Conservation (phyloP, 2,888 invertebrate species). For the Apocheima hispidaria region DNA sequence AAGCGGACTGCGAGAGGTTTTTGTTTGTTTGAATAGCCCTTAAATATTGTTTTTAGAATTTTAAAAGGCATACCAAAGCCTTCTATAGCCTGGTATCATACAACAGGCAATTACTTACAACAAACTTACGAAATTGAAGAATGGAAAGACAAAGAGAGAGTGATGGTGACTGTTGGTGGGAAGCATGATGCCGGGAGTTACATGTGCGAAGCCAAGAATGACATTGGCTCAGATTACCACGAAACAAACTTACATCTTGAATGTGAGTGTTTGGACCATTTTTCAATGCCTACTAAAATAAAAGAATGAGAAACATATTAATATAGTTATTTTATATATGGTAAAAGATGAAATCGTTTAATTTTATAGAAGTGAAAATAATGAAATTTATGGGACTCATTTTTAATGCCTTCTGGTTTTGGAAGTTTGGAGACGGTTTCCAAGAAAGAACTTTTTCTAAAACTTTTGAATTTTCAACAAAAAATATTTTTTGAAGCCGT, state of each 20-base stretch:
- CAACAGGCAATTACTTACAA: background rate
- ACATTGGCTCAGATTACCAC: slow-evolving; percentile 11
- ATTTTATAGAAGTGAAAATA: no score
- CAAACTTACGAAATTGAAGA: slow-evolving; percentile 2
- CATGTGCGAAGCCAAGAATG: slow-evolving; percentile 18
- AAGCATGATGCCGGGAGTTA: slow-evolving; percentile 7
- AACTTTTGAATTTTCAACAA: no score
- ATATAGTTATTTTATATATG: no score
- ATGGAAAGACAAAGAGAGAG: slow-evolving; percentile 2
- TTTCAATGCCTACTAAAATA: no score
- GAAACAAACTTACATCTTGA: slow-evolving; percentile 18
- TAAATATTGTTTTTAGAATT: slow-evolving; percentile 23
- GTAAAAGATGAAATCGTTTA: no score
- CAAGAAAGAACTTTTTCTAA: no score
- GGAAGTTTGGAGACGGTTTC: no score
- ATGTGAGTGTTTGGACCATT: slow-evolving; percentile 21
- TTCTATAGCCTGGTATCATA: slow-evolving; percentile 23
- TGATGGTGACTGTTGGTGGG: background rate
- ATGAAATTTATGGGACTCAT: no score
- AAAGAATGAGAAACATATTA: no score
- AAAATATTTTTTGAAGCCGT: no score
- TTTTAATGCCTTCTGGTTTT: no score
- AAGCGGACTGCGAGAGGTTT: no score
- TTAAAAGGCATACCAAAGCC: slow-evolving; percentile 30
- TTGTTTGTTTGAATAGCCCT: background rate